Conservation (phyloP, 1,140 invertebrate genomes). For the Drosophila lowei region DNA sequence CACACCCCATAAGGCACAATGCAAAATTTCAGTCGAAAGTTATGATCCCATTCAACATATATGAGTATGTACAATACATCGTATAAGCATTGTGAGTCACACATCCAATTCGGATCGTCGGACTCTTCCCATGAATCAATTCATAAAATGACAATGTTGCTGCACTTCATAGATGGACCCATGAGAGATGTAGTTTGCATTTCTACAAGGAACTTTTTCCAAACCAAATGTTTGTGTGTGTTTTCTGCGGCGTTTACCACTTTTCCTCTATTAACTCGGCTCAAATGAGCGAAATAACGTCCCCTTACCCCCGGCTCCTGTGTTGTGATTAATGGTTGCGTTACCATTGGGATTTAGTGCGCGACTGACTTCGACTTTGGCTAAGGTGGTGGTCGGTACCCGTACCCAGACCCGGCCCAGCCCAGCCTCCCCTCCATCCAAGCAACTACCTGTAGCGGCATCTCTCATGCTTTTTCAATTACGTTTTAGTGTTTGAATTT, state of each 20-base stretch:
- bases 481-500: constrained; percentile 64
- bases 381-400: neutral
- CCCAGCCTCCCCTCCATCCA: neutral
- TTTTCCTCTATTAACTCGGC: constrained; percentile 13
- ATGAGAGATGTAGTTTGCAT: neutral
- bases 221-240: constrained; percentile 6
- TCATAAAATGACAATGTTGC: too few relatives aligned
- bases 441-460: constrained; percentile 22
- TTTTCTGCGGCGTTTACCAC: constrained; percentile 30
- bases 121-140: too few relatives aligned
- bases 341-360: constrained; percentile 79
- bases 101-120: too few relatives aligned
- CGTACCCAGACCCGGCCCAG: constrained; percentile 18
- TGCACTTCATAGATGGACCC: too few relatives aligned
- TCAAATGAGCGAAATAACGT: neutral
- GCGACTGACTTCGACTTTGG: constrained; percentile 55
- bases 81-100: too few relatives aligned
- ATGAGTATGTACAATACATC: too few relatives aligned
- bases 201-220: constrained; percentile 26
- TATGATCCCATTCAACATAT: too few relatives aligned
- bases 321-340: constrained; percentile 70
- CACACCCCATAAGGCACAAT: too few relatives aligned
- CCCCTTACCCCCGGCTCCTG: constrained; percentile 11
- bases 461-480: constrained; percentile 74
- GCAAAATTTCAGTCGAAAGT: too few relatives aligned